phyloP scores from a whole-genome alignment of 2,888 invertebrate species.

The Chrysolina haemoptera region DNA sequence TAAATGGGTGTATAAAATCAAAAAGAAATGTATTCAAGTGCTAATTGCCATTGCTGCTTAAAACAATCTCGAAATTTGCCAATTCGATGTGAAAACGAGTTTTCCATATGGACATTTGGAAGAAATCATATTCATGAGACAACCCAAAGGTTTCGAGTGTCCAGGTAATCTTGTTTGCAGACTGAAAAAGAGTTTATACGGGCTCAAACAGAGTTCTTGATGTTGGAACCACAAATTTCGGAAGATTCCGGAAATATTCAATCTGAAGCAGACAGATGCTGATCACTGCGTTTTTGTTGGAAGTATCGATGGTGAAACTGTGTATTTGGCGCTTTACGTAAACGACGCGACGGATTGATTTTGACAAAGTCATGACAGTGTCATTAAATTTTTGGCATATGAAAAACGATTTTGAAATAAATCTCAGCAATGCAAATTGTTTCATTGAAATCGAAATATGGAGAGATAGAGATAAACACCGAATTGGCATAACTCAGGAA shows the following conservation, averaged over 20 bases:
- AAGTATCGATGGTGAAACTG: constrained; percentile 1
- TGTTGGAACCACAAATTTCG: constrained; percentile 33
- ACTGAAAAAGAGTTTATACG: constrained; percentile 37
- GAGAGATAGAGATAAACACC: neutral
- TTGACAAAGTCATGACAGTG: neutral
- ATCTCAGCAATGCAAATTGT: neutral
- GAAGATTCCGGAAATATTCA: constrained; percentile 18
- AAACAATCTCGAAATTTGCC: too few relatives aligned
- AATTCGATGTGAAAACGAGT: constrained; percentile 15
- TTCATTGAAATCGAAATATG: neutral
- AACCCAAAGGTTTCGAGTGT: constrained; percentile 30
- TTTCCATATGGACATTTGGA: constrained; percentile 16
- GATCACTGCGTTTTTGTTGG: constrained; percentile 34
- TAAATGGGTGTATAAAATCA: constrained; percentile 40
- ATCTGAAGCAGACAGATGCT: constrained; percentile 22
- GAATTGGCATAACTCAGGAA: neutral
- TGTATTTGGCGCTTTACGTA: constrained; percentile 14
- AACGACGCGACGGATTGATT: constrained; percentile 25
- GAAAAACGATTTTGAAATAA: neutral
- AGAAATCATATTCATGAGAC: constrained; percentile 22
- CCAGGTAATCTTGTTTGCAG: constrained; percentile 38
- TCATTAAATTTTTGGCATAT: neutral
- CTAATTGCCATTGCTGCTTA: too few relatives aligned
- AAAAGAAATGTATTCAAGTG: constrained; percentile 32
- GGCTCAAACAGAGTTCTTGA: constrained; percentile 33